Base-by-base conservation (phyloP, 2,113 vertebrate genomes). In the Lates calcarifer region DNA sequence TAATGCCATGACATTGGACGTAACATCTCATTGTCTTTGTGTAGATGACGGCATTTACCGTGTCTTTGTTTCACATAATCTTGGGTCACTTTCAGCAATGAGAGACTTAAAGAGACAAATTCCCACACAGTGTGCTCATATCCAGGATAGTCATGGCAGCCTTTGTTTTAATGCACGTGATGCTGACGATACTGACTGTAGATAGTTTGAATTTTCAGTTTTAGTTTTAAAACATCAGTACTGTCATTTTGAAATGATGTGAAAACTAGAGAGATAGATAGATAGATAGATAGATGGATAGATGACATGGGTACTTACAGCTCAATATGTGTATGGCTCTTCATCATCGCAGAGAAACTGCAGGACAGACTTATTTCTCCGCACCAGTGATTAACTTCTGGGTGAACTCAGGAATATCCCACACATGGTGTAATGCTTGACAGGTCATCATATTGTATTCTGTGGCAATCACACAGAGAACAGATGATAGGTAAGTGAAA, bases 21-120 rank as follows among this genome's bases (percentile, higher is more conserved):
- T 66, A 87, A 78, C 89, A 75, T 82, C 88, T 82, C 82, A 83
- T 91, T 89, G 91, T 93, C 89, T 91, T 91, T 91, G 87, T 65
- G 86, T 22, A 61, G 87, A 83, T 81, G 84, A 91, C 74, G 91
- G 57, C 92, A 91, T 93, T 93, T 92, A 71, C 67, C 29, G 2
- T 0, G n/a, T 64, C 86, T 93, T 93, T 94, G 90, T 93, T 91
- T 92, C 85, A 22, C 64, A 0, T 90, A 74, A 92, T 90, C 88
- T 84, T 7, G 26, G 88, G 91, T 91, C 90, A 86, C 85, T 86
- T 90, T 88, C 68, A 62, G 78, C 62, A 49, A 37, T 26, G 67
- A n/a, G 12, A 79, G 33, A 65, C 53, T 74, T 57, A 56, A 71
- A 43, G 66, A 75, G 79, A 15, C 47, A 37, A 58, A 76, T 69